Conservation (phyloP, 2,113 vertebrate genomes). For the Lamprotornis superbus region DNA sequence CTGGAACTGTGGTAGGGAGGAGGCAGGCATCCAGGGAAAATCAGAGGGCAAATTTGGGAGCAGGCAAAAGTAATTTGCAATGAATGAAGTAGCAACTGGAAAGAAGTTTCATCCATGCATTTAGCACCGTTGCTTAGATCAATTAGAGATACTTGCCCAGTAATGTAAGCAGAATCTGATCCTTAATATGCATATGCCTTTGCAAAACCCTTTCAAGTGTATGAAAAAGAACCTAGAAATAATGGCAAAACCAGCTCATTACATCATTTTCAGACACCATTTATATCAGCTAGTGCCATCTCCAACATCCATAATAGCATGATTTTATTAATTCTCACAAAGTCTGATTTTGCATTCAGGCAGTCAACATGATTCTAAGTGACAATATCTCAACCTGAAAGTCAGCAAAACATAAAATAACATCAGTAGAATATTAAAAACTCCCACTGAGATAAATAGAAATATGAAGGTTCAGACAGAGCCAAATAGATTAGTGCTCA, state of each 20-base stretch:
- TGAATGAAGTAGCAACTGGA: neutral
- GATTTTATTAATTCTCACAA: conserved; percentile 59
- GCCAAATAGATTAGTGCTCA: conserved; percentile 51
- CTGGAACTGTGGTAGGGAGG: neutral
- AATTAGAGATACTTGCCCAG: neutral
- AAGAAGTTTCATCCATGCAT: neutral
- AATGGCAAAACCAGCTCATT: neutral
- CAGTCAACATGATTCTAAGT: conserved; percentile 53
- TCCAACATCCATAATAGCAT: neutral
- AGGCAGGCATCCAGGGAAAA: neutral
- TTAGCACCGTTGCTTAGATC: neutral
- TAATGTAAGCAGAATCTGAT: neutral
- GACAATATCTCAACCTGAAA: conserved; percentile 57
- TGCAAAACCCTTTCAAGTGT: neutral
- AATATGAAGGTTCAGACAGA: conserved; percentile 54
- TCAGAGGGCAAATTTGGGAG: neutral
- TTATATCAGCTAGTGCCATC: conserved; percentile 2
- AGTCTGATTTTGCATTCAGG: conserved; percentile 45
- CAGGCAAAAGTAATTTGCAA: neutral
- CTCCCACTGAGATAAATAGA: conserved; percentile 67
- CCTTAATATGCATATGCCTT: neutral
- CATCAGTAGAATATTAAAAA: conserved; percentile 65
- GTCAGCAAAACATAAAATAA: conserved; percentile 64
- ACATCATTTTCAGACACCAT: conserved; percentile 16
- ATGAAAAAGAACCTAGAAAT: neutral